Evolutionary conservation across 2,888 invertebrate genomes (phyloP).

Genomic region (Caenorhabditis afra): DNA sequence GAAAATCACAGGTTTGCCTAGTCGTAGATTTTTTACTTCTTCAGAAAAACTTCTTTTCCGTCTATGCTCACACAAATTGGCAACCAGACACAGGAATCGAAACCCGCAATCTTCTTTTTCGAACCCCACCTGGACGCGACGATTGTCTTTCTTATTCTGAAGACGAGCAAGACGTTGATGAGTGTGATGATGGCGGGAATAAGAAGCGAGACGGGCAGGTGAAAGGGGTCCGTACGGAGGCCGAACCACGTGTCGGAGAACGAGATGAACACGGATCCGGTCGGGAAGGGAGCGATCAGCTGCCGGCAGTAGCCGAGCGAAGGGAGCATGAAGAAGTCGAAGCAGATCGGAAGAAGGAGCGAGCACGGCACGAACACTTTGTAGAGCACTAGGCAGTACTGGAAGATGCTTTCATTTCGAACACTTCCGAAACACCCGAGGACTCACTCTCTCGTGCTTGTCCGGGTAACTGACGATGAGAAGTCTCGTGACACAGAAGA

Average conservation of each 20-base stretch:
- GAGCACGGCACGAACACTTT: neutral
- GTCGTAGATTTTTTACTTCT: too few relatives aligned
- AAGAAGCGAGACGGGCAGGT: neutral
- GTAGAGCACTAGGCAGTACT: constrained; percentile 1
- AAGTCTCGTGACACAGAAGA: constrained; percentile 11
- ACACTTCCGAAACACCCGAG: too few relatives aligned
- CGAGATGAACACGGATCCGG: constrained; percentile 14
- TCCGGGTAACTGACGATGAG: constrained; percentile 10
- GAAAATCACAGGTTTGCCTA: neutral
- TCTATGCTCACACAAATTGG: neutral
- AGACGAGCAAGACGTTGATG: neutral
- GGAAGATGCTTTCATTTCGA: too few relatives aligned
- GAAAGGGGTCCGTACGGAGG: constrained; percentile 11
- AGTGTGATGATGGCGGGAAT: neutral
- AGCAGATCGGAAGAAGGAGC: neutral
- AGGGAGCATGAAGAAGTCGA: constrained; percentile 11
- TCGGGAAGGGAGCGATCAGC: neutral
- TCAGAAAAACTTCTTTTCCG: too few relatives aligned
- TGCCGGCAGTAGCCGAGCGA: constrained; percentile 6
- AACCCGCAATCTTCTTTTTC: neutral
- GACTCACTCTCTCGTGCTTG: constrained; percentile 1
- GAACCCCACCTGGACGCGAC: neutral
- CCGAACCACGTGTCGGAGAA: neutral
- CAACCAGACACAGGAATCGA: too few relatives aligned
- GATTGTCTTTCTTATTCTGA: neutral